Conservation (phyloP, 2,797 vertebrate genomes). For the Gobionotothen gibberifrons region DNA sequence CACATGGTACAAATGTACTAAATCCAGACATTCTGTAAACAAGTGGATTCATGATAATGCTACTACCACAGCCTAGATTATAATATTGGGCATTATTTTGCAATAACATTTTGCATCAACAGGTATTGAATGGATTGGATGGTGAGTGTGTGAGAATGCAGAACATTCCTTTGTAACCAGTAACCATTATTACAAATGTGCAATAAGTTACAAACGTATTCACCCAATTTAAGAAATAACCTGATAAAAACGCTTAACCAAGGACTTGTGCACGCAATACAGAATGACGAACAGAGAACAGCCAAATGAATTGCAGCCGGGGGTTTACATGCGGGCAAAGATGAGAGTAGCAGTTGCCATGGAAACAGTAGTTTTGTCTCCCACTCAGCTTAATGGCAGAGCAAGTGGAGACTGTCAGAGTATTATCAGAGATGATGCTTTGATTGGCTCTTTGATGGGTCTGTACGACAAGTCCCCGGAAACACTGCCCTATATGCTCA, state of each 20-base stretch:
- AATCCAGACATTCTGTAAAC: background rate
- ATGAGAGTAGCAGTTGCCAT: conserved; percentile 72
- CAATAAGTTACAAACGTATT: background rate
- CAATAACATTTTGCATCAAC: background rate
- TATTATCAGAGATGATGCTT: conserved; percentile 61
- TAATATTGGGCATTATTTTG: no score
- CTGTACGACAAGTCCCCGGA: conserved; percentile 49
- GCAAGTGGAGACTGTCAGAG: conserved; percentile 58
- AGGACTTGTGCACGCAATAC: conserved; percentile 37
- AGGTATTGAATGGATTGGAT: conserved; percentile 11
- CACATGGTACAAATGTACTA: background rate
- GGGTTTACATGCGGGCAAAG: conserved; percentile 57
- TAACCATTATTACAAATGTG: background rate
- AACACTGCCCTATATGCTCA: conserved; percentile 18
- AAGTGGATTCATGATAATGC: background rate
- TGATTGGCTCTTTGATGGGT: conserved; percentile 67
- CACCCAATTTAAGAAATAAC: conserved; percentile 35
- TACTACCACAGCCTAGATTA: no score
- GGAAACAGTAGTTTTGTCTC: conserved; percentile 75
- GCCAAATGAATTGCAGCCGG: conserved; percentile 64
- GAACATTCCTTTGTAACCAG: background rate
- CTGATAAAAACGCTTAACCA: conserved; percentile 20
- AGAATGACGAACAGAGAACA: conserved; percentile 58
- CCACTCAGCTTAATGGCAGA: conserved; percentile 66
- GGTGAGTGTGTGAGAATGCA: background rate